Base-by-base conservation (phyloP, 2,113 vertebrate genomes). In the Meriones unguiculatus region DNA sequence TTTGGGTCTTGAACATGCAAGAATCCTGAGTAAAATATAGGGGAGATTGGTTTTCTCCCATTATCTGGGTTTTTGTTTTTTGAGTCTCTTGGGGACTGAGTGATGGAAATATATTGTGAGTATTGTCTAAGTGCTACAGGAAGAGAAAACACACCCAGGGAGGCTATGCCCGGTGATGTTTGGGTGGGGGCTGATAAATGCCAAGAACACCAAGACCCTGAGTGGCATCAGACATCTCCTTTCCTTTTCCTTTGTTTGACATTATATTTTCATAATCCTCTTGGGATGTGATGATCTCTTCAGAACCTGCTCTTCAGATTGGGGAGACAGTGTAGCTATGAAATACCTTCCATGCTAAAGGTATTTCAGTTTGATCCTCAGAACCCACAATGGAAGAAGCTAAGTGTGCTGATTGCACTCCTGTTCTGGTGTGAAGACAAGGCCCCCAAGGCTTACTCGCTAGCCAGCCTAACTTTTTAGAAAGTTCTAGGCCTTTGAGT, bases 181-280 rank as follows among this genome's bases (percentile, higher is more conserved):
- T 3, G 2, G 38, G 54, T 82, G 57, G 57, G 20, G 20, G 15
- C 35, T 7, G 80, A 38, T 7, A 25, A 22, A 38, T 7, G 41
- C 18, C 28, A 22, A 7, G 18, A 69, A 5, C 10, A 35, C 65
- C 4, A 32, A 69, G 41, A 52, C 30, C 41, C 5, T 0, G 52
- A 2, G 9, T 25, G 50, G 2, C 22, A 1, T 25, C 1, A 18
- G 17, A 2, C 2, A 8, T 41, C 7, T 2, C 1, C 7, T 9
- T 38, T 52, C 20, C 30, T 14, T 52, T 38, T 20, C 35, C 10
- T 18, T n/a, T 85, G 65, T 52, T 52, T 65, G 52, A 11, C 2
- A 20, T 30, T 13, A 50, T 2, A 6, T 70, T 14, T 52, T 12
- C 46, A 70, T n/a, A 69, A 32, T 50, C 28, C 25, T 35, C 54